These are phyloP conservation scores for Chelidonichthys spinosus DNA, from an alignment of 2,797 vertebrate genomes.

Conservation along the genomic window DNA sequence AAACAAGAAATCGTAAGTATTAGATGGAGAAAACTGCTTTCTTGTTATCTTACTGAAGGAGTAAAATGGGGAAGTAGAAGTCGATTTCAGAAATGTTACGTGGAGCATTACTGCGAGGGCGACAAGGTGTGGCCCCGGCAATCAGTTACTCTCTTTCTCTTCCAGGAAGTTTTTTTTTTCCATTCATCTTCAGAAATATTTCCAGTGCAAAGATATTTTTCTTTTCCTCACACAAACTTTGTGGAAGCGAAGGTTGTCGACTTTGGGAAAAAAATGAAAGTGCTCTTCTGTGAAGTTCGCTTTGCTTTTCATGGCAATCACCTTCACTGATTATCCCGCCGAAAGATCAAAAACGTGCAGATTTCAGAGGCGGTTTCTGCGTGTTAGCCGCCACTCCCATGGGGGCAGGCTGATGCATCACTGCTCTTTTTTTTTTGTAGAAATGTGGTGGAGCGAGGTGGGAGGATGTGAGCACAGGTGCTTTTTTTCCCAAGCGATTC, in stretches of 20 bases:
- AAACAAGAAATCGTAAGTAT: conserved; percentile 75
- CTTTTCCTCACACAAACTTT: conserved; percentile 47
- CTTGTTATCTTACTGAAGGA: conserved; percentile 67
- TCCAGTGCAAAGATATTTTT: conserved; percentile 24
- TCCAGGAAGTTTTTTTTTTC: conserved; percentile 49
- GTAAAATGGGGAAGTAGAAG: conserved; percentile 56
- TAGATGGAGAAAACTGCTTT: conserved; percentile 58
- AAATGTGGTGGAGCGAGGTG: conserved; percentile 53
- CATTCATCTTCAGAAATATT: conserved; percentile 62
- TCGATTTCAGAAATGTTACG: conserved; percentile 60
- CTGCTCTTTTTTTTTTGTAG: conserved; percentile 52
- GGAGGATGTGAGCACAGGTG: conserved; percentile 60
- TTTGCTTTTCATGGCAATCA: conserved; percentile 64
- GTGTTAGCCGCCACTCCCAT: conserved; percentile 62
- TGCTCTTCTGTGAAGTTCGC: conserved; percentile 42
- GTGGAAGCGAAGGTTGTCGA: conserved; percentile 48
- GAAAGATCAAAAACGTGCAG: conserved; percentile 69
- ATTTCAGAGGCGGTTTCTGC: conserved; percentile 50
- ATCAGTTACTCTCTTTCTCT: conserved; percentile 59
- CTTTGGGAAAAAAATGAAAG: conserved; percentile 25
- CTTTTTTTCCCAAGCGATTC: conserved; percentile 48
- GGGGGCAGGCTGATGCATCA: conserved; percentile 54
- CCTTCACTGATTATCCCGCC: conserved; percentile 61
- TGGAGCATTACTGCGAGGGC: conserved; percentile 65
- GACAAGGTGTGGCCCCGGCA: conserved; percentile 49